These are phyloP conservation scores for Diadema setosum DNA, from an alignment of 35 echinoderm and acorn worm species.

Conservation along the genomic window DNA sequence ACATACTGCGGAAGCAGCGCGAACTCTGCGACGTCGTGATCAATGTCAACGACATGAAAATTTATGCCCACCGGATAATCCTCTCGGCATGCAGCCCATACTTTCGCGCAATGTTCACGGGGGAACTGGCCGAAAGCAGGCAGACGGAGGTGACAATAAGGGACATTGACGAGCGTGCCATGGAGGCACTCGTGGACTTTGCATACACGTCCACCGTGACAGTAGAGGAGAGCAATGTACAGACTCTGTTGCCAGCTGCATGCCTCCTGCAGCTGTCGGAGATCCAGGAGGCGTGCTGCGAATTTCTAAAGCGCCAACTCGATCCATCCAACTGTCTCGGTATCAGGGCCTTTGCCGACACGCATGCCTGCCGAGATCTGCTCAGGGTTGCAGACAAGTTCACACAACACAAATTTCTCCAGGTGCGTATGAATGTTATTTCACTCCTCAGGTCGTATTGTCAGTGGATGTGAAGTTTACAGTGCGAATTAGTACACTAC, in stretches of 20 bases:
- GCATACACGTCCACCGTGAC: constrained; percentile 87
- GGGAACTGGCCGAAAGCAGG: constrained; percentile 92
- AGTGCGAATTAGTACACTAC: no score
- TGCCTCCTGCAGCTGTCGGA: constrained; percentile 88
- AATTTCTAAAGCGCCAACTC: constrained; percentile 89
- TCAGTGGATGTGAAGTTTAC: no score
- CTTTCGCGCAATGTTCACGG: constrained; percentile 98
- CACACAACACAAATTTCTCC: constrained; percentile 91
- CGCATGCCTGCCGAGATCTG: constrained; percentile 82
- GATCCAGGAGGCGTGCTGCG: constrained; percentile 97
- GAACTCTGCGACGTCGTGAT: constrained; percentile 99
- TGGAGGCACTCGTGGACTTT: constrained; percentile 94
- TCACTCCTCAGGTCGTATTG: no score
- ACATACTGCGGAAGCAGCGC: constrained; percentile 74
- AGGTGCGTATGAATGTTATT: no score
- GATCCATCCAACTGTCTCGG: constrained; percentile 96
- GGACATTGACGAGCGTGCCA: constrained; percentile 93
- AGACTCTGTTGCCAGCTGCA: constrained; percentile 85
- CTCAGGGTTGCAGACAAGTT: constrained; percentile 94
- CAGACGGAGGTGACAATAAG: constrained; percentile 95
- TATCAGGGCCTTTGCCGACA: constrained; percentile 95
- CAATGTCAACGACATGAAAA: constrained; percentile 76
- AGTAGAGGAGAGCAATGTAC: constrained; percentile 96
- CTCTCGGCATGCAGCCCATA: constrained; percentile 96
- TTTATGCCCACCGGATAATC: constrained; percentile 97